phyloP scores from a whole-genome alignment of 2,888 invertebrate genomes.

The Mythimna pallens region DNA sequence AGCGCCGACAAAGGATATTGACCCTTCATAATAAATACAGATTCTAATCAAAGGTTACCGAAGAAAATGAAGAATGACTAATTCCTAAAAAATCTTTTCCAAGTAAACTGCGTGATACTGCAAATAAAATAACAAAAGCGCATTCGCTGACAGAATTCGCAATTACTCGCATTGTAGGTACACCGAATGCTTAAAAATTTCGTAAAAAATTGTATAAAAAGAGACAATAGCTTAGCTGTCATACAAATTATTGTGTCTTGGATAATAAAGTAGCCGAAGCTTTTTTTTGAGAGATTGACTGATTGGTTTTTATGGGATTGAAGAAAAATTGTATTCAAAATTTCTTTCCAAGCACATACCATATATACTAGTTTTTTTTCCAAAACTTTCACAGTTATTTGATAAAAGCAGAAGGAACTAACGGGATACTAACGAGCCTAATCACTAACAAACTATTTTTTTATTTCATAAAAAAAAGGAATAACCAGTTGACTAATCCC shows the following conservation, averaged over 20 bases:
- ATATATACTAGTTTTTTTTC: no score
- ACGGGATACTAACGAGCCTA: not conserved
- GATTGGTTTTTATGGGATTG: not conserved
- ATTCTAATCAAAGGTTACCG: slow-evolving; percentile 74
- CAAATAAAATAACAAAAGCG: slow-evolving; percentile 83
- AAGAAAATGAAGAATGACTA: slow-evolving; percentile 78
- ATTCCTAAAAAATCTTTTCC: slow-evolving; percentile 86
- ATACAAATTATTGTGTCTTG: slow-evolving; percentile 83
- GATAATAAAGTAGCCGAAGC: slow-evolving; percentile 18
- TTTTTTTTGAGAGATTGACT: not conserved
- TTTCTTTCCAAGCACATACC: no score
- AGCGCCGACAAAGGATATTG: slow-evolving; percentile 52
- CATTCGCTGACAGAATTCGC: slow-evolving; percentile 80
- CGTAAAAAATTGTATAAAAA: slow-evolving; percentile 83
- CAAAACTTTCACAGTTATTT: no score
- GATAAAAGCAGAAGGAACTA: no score
- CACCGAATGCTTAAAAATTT: slow-evolving; percentile 77
- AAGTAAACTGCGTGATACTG: slow-evolving; percentile 84
- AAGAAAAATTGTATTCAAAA: not conserved
- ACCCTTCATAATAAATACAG: slow-evolving; percentile 65
- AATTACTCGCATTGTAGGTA: slow-evolving; percentile 73
- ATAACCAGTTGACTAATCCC: slow-evolving; percentile 44
- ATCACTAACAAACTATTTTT: not conserved
- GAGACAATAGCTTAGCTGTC: slow-evolving; percentile 83
- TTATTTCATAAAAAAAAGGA: not conserved